Evolutionary conservation across 2,888 invertebrate species (phyloP), one percentile per base, ranked within the genome.

Genomic region (Heteropelma amictum): DNA sequence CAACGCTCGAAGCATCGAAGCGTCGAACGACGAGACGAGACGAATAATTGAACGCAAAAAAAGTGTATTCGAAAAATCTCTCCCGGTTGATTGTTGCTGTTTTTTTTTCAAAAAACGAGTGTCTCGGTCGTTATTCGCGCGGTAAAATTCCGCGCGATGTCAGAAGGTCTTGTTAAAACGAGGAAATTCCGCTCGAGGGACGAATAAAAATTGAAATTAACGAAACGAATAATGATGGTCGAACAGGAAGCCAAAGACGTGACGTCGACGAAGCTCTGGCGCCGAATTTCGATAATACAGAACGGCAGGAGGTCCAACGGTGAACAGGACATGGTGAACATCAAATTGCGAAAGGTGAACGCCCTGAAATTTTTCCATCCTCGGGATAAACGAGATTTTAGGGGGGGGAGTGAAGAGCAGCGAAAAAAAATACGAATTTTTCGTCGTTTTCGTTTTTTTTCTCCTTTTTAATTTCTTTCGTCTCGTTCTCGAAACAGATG

Each of bases 241-340:
- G 14, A 49, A 47, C 77, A 91, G 91, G 95, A 96, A 86, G 96
- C 97, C 26, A 97, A 96, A 87, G 97, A 97, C 83, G 95, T 96
- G 17, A 96, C 96, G 35, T 95, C 96, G 63, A 93, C 93, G 8
- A 97, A 96, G 82, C 91, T 97, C 51, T 97, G 97, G 97, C 92
- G 97, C 79, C 92, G 97, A 84, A 94, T 97, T 79, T 96, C 95
- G 30, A 95, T 93, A 68, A 93, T 93, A 51, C 94, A 93, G 81
- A 91, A 92, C 49, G 92, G 92, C 64, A 91, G 95, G 80, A 90
- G 95, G 81, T 93, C 95, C 6, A 95, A 94, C 68, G 94, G 95
- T 77, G 96, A 97, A 86, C 93, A 95, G 84, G 97, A 97, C 88
- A 94, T 96, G 89, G 95, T 96, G 79, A 96, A 96, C 88, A 96